A percentile compares a stretch with the other conserved stretches of the same genome.
Conservation (phyloP, 2,113 vertebrate species). For the Heloderma charlesbogerti region DNA sequence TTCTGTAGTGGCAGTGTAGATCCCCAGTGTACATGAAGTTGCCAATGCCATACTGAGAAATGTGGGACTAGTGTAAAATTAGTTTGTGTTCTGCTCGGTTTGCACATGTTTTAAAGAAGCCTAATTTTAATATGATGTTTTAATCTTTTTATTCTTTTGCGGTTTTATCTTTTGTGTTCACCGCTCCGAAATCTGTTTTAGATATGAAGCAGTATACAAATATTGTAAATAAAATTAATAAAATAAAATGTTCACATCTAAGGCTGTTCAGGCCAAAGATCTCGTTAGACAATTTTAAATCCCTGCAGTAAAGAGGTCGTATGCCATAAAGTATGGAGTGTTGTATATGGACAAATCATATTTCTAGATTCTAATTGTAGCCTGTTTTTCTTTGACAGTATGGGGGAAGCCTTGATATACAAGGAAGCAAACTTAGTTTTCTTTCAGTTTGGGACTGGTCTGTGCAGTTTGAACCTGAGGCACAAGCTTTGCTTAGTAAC, state of each 20-base stretch:
- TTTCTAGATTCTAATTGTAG: conserved; percentile 24
- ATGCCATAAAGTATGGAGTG: conserved; percentile 21
- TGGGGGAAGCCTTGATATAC: conserved; percentile 74
- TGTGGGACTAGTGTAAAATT: not conserved
- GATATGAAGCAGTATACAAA: no score
- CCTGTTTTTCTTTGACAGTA: conserved; percentile 82
- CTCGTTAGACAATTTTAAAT: not conserved
- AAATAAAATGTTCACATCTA: not conserved
- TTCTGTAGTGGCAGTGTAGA: no score
- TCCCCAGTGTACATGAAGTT: no score
- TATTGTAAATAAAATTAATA: no score
- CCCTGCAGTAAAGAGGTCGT: not conserved
- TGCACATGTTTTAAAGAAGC: not conserved
- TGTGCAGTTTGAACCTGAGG: conserved; percentile 87
- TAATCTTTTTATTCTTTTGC: no score
- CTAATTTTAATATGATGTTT: no score
- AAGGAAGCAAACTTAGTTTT: conserved; percentile 82
- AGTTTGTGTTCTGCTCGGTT: not conserved
- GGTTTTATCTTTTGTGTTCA: no score
- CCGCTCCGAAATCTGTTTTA: no score
- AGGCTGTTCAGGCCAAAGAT: not conserved
- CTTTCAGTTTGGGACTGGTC: conserved; percentile 91
- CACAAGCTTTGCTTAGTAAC: conserved; percentile 87
- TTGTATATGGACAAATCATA: conserved; percentile 1
- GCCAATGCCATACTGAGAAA: not conserved